Base-by-base conservation (phyloP, 2,113 vertebrate genomes). In the Plotosus lineatus region DNA sequence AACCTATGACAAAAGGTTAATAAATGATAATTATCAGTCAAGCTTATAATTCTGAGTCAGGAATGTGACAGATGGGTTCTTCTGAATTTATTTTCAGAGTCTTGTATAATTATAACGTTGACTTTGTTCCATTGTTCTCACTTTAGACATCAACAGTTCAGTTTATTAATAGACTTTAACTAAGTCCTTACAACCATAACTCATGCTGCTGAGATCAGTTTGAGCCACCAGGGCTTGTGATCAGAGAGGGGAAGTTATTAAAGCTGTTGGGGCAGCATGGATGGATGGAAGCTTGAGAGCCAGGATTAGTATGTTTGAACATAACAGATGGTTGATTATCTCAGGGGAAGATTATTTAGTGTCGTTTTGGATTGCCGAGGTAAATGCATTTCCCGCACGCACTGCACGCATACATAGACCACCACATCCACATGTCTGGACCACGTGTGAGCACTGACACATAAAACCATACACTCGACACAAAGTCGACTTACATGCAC, bases 221-320 rank as follows among this genome's bases (percentile, higher is more conserved):
- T 72, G 75, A 81, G 42, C 63, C 55, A 75, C 42, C 38, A 51
- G 60, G 36, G 40, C 83, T 78, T 81, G 79, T 78, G 75, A 84
- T n/a, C 11, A 56, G 38, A 48, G 28, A 74, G 75, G 31, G 33
- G 44, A 82, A 85, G 68, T n/a, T n/a, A 53, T 71, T 79, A 82
- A 61, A 79, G 46, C 33, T 58, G 42, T 33, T 78, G 60, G 58
- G 21, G 46, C 72, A 28, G 38, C 28, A 55, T 42, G 3, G 63
- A 71, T 14, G 21, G 26, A 19, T 38, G 82, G 26, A 73, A 38
- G 44, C 63, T 53, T 11, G 11, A 44, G 60, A 79, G 5, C 21
- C 76, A 65, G 10, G 56, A 75, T 50, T 80, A 73, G 79, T 66
- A 55, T 46, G 51, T 77, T 83, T 83, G 51, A 44, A 56, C 66